A percentile compares a stretch with the other conserved stretches of the same genome.
phyloP scores from a whole-genome alignment of 2,113 vertebrate species.

The Cyprinodon brontotheroides region DNA sequence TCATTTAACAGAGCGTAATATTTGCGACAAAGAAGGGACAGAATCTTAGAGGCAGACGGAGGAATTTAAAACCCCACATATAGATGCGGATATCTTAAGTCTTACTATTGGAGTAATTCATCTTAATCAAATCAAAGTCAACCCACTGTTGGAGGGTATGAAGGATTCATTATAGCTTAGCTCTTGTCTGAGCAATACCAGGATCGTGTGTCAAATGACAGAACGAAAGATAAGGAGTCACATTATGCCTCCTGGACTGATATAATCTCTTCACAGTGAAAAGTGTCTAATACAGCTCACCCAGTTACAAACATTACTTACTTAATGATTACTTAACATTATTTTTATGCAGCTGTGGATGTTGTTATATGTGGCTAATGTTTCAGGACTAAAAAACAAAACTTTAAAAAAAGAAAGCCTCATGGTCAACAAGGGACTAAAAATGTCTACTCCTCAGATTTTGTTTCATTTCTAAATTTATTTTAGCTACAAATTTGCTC shows the following conservation, averaged over 20 bases:
- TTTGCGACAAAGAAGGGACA: constrained; percentile 13
- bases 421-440: too few relatives aligned
- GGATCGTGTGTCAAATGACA: constrained; percentile 41
- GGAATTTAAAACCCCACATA: background rate
- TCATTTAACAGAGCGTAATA: too few relatives aligned
- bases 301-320: background rate
- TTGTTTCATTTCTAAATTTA: background rate
- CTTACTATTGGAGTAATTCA: constrained; percentile 12
- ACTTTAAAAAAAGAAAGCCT: too few relatives aligned
- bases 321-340: constrained; percentile 1
- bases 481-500: background rate
- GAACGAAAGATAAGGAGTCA: constrained; percentile 14
- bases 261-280: background rate
- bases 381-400: too few relatives aligned
- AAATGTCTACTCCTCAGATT: background rate
- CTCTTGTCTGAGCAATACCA: constrained; percentile 15
- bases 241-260: background rate
- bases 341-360: constrained; percentile 3
- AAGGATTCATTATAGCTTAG: constrained; percentile 30
- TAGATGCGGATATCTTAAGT: constrained; percentile 12
- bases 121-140: constrained; percentile 32
- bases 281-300: background rate
- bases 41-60: constrained; percentile 11
- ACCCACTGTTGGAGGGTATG: constrained; percentile 4
- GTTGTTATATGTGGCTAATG: background rate